Evolutionary conservation across 1,140 invertebrate genomes (phyloP), one percentile per base, ranked within the genome.

Genomic region (Diplogasteroides magnus): DNA sequence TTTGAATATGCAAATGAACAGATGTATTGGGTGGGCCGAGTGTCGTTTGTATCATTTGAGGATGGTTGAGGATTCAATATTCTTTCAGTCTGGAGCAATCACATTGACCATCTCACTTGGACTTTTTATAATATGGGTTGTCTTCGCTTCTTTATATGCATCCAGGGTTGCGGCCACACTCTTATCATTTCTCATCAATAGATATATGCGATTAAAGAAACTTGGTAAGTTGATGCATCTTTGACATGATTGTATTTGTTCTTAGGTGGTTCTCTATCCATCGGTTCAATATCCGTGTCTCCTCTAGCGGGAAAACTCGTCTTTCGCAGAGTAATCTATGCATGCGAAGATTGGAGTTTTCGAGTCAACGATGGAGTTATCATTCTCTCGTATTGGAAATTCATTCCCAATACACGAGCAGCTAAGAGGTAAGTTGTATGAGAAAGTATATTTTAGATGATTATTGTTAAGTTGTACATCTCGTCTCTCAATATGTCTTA

Each of bases 351-450:
- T 86, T 96, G 91, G 84, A 91, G 91, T 37, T 83, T 96, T 55
- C 87, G 93, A 76, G 88, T 96, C 72, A 93, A 97, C 85, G 94
- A 98, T 88, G 96, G 94, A 3, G 97, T 93, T 73, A 28, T 81
- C 29, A 67, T 84, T n/a, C 77, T 82, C 58, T 78, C 76, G 19
- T 79, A 78, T 61, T 76, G 74, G 82, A 79, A 61, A 61, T 68
- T 58, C n/a, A 71, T 82, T 26, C 55, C 55, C 19, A 64, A 72
- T 19, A 76, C 71, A 29, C 64, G 73, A 26, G 29, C 32, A 19
- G 31, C 26, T 2, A 14, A 64, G 15, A n/a, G 48, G 31, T 29
- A 19, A 19, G 37, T 48, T 19, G 6, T 19, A 48, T 48, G 6
- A 6, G 19, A 48, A 11, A 48, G 19, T 19, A 6, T 19, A 6